Conservation (phyloP, 2,113 vertebrate genomes). For the Strix aluco region DNA sequence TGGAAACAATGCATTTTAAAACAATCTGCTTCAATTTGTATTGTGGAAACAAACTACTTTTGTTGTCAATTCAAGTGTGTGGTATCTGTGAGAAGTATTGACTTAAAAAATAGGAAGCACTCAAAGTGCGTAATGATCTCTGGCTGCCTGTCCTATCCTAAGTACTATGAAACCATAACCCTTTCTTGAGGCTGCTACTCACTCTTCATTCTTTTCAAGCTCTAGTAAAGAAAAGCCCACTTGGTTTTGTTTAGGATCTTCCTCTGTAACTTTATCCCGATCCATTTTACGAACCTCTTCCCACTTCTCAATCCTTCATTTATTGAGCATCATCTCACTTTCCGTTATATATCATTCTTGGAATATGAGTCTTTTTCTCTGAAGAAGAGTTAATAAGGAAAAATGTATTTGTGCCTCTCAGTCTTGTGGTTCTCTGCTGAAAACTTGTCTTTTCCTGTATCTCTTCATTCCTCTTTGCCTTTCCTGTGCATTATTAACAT, state of each 20-base stretch:
- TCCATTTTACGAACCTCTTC: neutral
- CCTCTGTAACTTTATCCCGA: neutral
- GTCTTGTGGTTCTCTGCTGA: constrained; percentile 15
- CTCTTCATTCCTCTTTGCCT: constrained; percentile 16
- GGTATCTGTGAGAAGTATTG: neutral
- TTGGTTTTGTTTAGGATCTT: neutral
- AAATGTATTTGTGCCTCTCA: neutral
- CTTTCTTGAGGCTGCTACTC: neutral
- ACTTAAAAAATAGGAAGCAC: neutral
- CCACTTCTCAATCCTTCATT: neutral
- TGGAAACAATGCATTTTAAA: neutral
- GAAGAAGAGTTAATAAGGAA: neutral
- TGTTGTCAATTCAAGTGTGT: neutral
- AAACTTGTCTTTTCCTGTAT: constrained; percentile 38
- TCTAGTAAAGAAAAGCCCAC: neutral
- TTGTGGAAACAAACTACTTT: neutral
- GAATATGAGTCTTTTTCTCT: neutral
- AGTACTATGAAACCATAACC: neutral
- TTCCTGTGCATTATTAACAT: constrained; percentile 42
- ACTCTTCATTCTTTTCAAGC: neutral
- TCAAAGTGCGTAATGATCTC: neutral
- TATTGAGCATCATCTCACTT: neutral
- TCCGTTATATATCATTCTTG: neutral
- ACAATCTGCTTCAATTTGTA: neutral
- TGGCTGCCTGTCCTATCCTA: neutral